A percentile compares a stretch with the other conserved stretches of the same genome.
Conservation (phyloP, 2,797 vertebrate genomes). For the Hyperoplus lanceolatus region DNA sequence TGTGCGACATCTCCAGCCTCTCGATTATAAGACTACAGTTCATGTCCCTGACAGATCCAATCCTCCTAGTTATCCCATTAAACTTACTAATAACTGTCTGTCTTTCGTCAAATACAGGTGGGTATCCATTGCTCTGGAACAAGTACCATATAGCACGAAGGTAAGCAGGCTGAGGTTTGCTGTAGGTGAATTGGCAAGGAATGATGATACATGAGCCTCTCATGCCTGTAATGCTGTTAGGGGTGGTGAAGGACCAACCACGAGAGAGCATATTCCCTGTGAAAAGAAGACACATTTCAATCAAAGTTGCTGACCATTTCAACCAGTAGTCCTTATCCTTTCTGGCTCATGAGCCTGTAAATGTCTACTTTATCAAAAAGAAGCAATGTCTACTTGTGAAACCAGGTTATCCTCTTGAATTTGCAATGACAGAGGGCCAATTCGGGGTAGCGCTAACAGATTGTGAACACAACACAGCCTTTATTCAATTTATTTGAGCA, state of each 20-base stretch:
- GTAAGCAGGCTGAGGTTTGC: background rate
- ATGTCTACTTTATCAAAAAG: background rate
- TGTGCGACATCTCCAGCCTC: conserved; percentile 44
- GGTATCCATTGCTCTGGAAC: conserved; percentile 32
- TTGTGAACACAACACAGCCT: too few relatives aligned
- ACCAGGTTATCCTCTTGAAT: background rate
- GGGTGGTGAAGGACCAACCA: conserved; percentile 71
- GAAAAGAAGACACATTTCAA: conserved; percentile 1
- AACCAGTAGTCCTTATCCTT: background rate
- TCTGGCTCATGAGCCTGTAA: background rate
- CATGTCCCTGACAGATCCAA: conserved; percentile 17
- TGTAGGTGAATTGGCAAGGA: conserved; percentile 74
- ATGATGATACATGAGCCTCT: conserved; percentile 74
- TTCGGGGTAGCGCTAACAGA: too few relatives aligned
- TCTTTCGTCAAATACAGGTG: conserved; percentile 47
- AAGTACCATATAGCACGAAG: conserved; percentile 73
- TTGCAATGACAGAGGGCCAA: background rate
- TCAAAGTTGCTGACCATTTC: background rate
- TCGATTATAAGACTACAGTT: conserved; percentile 76
- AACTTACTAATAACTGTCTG: conserved; percentile 29
- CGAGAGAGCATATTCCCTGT: conserved; percentile 57
- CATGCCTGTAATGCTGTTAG: conserved; percentile 62
- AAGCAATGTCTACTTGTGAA: background rate
- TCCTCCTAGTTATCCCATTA: conserved; percentile 50
- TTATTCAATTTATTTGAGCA: too few relatives aligned